Evolutionary conservation across 2,113 vertebrate genomes (phyloP).

Genomic region (Grallaria varia): DNA sequence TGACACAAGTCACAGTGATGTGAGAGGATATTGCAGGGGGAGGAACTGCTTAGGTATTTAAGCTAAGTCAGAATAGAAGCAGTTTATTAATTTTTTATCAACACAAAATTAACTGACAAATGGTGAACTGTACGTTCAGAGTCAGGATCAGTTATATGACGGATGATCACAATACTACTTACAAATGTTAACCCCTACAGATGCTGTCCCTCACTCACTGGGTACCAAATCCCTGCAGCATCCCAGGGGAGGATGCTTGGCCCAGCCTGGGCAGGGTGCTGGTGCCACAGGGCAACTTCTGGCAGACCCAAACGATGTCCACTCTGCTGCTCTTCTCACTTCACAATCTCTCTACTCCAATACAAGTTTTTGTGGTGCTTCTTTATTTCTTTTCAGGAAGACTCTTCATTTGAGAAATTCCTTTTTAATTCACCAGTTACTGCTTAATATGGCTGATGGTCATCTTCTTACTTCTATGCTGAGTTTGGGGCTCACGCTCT

Average conservation of each 20-base stretch:
- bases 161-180: not conserved
- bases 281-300: not conserved
- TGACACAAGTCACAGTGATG: not conserved
- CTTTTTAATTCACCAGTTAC: not conserved
- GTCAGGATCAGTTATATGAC: not conserved
- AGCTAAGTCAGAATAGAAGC: not conserved
- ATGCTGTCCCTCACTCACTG: rapidly evolving
- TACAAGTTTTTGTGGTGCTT: not conserved
- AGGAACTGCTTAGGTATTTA: not conserved
- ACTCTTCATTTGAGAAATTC: not conserved
- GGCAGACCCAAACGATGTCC: not conserved
- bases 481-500: not conserved
- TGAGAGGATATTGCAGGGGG: not conserved
- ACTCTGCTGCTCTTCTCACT: not conserved
- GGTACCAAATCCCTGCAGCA: not conserved
- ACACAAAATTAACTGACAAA: not conserved
- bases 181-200: not conserved
- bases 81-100: not conserved
- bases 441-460: not conserved
- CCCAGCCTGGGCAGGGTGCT: not conserved
- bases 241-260: not conserved
- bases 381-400: not conserved
- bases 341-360: not conserved
- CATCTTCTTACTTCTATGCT: not conserved
- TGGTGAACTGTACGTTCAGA: not conserved